These are phyloP conservation scores for Pluvianellus socialis DNA, from an alignment of 2,113 vertebrate genomes.

Conservation along the genomic window DNA sequence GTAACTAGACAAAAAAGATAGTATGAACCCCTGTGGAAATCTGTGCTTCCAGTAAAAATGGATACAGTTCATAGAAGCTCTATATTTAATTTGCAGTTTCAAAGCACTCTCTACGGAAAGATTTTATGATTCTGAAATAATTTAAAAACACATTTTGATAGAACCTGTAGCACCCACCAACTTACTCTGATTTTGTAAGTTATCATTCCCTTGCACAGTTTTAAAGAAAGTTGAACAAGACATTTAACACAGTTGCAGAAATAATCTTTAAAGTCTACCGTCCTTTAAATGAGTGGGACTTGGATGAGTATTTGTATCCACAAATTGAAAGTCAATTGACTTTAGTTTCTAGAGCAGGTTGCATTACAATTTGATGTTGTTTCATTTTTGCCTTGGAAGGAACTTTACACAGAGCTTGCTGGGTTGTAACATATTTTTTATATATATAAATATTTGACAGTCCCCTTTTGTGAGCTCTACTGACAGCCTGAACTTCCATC, in stretches of 20 bases:
- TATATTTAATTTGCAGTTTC: slow-evolving; percentile 81
- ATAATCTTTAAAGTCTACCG: not conserved
- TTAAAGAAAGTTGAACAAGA: not conserved
- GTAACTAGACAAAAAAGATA: slow-evolving; percentile 74
- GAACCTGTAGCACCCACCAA: slow-evolving; percentile 34
- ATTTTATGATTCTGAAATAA: slow-evolving; percentile 79
- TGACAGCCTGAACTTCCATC: not conserved
- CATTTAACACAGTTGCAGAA: not conserved
- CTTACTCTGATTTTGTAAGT: slow-evolving; percentile 43
- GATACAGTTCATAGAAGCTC: slow-evolving; percentile 78
- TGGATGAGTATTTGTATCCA: not conserved
- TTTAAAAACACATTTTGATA: slow-evolving; percentile 70
- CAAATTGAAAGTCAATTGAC: not conserved
- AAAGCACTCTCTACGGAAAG: slow-evolving; percentile 74
- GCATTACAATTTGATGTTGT: not conserved
- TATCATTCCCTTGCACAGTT: slow-evolving; percentile 10
- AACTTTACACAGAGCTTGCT: not conserved
- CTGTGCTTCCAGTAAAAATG: slow-evolving; percentile 76
- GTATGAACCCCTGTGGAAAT: slow-evolving; percentile 77
- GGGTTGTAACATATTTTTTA: not conserved
- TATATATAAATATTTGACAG: not conserved
- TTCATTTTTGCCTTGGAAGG: not conserved
- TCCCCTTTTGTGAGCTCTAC: not conserved
- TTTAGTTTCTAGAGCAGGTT: not conserved
- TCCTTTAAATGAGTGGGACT: not conserved